Base-by-base conservation (phyloP, 2,797 vertebrate genomes). In the Sebastes matsubarae region DNA sequence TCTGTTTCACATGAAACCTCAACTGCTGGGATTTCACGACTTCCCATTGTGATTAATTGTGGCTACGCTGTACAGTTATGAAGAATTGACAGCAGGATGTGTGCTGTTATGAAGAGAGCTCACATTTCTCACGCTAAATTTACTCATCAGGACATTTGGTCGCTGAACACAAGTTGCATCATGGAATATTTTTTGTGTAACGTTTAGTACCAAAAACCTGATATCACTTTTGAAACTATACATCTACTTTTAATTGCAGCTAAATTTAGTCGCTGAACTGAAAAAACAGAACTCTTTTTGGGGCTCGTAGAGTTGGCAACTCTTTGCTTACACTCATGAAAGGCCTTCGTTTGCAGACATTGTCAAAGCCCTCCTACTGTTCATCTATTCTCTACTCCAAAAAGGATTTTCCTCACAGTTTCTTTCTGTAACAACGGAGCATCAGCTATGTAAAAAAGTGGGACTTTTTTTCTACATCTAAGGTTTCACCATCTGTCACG, bases 1-100 rank as follows among this genome's bases (percentile, higher is more conserved):
- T 89, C 78, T 82, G 85, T 89, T 86, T 88, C 88, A 69, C 58
- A 61, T 81, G 79, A 92, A 92, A 89, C 85, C 75, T 75, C 60
- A 88, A 90, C 85, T 74, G 88, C 65, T 81, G 46, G 74, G 24
- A 86, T 84, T 85, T 88, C 79, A 64, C 9, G 77, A 75, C 42
- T 85, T 88, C 76, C 79, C 63, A 70, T 61, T 46, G 68, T 79
- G 76, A 88, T 88, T 89, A 64, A 88, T 68, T 25, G 77, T 57
- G 9, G 42, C 71, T 66, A 20, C 3, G 22, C 54, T 74, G 60
- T 10, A 66, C 57, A 14, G 70, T 74, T 82, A 67, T 69, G 60
- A 46, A 34, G 69, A 70, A 73, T 46, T 84, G 82, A 86, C 81
- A 87, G 83, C 88, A 91, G 85, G 81, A 92, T 86, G 86, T 80